Conservation (phyloP, 1,140 invertebrate genomes). For the Bradynema listronoti region DNA sequence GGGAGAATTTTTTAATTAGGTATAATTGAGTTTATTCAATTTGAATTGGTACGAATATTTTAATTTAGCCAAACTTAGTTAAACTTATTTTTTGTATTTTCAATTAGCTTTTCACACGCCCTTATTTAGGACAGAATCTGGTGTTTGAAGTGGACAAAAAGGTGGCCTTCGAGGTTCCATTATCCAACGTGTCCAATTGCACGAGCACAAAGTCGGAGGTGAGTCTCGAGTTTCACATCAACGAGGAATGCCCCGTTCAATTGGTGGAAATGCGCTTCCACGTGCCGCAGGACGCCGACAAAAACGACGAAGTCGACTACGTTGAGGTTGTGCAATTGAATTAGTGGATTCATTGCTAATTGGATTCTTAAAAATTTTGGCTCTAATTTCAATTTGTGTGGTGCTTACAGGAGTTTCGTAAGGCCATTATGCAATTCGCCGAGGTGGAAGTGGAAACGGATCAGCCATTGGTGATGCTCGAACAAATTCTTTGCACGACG, state of each 20-base stretch:
- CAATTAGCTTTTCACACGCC: too few species aligned
- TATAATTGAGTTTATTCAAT: too few species aligned
- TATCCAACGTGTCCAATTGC: conserved; percentile 90
- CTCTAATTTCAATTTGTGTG: neutral
- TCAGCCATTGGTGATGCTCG: conserved; percentile 91
- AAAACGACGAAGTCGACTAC: conserved; percentile 65
- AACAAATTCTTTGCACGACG: conserved; percentile 92
- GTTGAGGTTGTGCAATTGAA: conserved; percentile 66
- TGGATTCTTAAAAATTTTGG: neutral
- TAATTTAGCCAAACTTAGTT: too few species aligned
- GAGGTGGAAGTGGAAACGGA: conserved; percentile 94
- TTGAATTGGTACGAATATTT: too few species aligned
- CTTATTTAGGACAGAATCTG: conserved; percentile 68
- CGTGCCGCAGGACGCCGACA: conserved; percentile 75
- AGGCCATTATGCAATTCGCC: conserved; percentile 86
- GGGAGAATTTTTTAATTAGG: too few species aligned
- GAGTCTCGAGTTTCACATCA: conserved; percentile 94
- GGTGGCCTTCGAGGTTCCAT: conserved; percentile 86
- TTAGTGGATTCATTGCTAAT: neutral
- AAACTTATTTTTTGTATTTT: too few species aligned
- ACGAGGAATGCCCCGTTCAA: conserved; percentile 92
- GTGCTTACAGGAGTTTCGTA: conserved; percentile 74
- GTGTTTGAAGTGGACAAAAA: conserved; percentile 78
- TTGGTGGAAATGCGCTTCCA: conserved; percentile 96
- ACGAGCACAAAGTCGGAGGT: conserved; percentile 83